Percentiles rank a stretch among this genome's conserved stretches.
Conservation (phyloP, 1,140 invertebrate species). For the Phenacoccus solenopsis region DNA sequence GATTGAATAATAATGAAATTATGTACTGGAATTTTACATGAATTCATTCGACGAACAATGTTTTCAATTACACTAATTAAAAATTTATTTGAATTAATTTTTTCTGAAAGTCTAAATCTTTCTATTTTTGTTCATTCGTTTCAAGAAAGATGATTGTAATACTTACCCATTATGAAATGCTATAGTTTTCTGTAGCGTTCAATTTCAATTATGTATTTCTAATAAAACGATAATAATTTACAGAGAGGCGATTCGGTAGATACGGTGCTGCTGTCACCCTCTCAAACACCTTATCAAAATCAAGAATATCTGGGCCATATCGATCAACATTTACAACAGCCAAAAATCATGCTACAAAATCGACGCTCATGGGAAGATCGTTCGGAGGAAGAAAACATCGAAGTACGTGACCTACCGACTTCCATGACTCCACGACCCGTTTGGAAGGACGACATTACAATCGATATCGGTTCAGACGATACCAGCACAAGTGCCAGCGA, state of each 20-base stretch:
- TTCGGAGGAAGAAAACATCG: slow-evolving; percentile 42
- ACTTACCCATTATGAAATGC: too few species aligned
- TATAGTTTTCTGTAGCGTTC: background rate
- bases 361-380: slow-evolving; percentile 43
- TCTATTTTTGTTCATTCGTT: too few species aligned
- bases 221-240: too few species aligned
- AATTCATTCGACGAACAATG: too few species aligned
- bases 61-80: too few species aligned
- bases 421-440: slow-evolving; percentile 33
- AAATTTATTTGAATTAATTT: too few species aligned
- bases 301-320: slow-evolving; percentile 14
- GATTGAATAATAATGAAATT: too few species aligned
- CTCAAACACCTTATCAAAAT: slow-evolving; percentile 25
- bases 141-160: too few species aligned
- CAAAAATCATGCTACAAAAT: slow-evolving; percentile 2
- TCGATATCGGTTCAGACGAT: slow-evolving; percentile 31
- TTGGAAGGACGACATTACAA: slow-evolving; percentile 39
- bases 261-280: slow-evolving; percentile 37
- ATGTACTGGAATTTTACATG: too few species aligned
- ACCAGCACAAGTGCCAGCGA: slow-evolving; percentile 26
- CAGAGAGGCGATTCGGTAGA: slow-evolving; percentile 45
- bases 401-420: slow-evolving; percentile 40
- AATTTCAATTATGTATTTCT: slow-evolving; percentile 6
- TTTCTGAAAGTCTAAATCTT: too few species aligned
- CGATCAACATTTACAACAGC: background rate